Percentiles rank a stretch among this genome's conserved stretches.
phyloP scores from a whole-genome alignment of 2,888 invertebrate genomes.

The Oscheius myriophilus region DNA sequence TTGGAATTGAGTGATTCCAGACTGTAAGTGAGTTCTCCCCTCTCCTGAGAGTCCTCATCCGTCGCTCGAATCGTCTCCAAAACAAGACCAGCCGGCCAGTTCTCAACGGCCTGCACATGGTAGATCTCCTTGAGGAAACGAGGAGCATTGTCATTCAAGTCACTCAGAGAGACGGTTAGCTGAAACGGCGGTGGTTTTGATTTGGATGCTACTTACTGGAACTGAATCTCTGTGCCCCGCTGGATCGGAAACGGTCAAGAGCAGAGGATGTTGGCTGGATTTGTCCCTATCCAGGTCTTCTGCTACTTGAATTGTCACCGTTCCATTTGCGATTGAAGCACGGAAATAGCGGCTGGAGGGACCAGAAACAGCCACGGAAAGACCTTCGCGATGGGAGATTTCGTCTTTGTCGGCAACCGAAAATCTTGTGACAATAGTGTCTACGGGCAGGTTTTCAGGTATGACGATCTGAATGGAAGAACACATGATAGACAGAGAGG shows the following conservation, averaged over 20 bases:
- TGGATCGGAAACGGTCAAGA: conserved; percentile 41
- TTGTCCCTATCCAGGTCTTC: conserved; percentile 45
- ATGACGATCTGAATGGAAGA: conserved; percentile 40
- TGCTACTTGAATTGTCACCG: conserved; percentile 9
- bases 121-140: conserved; percentile 37
- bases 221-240: conserved; percentile 41
- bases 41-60: conserved; percentile 44
- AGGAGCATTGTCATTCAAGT: conserved; percentile 61
- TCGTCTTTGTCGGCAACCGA: conserved; percentile 39
- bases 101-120: conserved; percentile 54
- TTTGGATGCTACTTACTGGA: conserved; percentile 19
- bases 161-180: conserved; percentile 47
- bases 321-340: conserved; percentile 23
- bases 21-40: conserved; percentile 37
- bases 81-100: conserved; percentile 53
- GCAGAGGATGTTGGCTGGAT: conserved; percentile 27
- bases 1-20: conserved; percentile 30
- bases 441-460: conserved; percentile 45
- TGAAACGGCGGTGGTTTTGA: conserved; percentile 26
- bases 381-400: not conserved
- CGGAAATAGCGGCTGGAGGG: conserved; percentile 32
- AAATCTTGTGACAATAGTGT: conserved; percentile 44
- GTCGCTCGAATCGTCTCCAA: conserved; percentile 40
- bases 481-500: no score
- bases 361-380: conserved; percentile 34